Evolutionary conservation across 1,140 invertebrate genomes (phyloP).

Genomic region (Hylaeus volcanicus): DNA sequence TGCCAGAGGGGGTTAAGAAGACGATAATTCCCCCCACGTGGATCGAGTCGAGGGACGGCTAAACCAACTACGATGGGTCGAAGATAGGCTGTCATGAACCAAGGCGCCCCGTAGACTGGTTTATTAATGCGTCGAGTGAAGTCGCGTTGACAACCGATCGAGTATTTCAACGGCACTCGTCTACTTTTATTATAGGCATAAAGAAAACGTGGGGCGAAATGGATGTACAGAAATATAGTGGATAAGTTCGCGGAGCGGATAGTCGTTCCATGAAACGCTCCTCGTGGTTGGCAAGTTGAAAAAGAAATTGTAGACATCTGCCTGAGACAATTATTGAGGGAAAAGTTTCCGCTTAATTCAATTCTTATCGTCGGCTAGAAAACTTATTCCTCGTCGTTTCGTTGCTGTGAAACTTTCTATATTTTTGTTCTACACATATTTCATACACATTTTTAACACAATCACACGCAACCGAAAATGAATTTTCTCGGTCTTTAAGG

Average conservation of each 20-base stretch:
- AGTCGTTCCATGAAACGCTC: background rate
- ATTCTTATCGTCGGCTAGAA: no score
- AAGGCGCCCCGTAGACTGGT: conserved; percentile 4
- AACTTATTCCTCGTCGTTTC: no score
- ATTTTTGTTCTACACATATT: no score
- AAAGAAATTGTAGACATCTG: background rate
- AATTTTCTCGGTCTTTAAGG: no score
- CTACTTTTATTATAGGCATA: background rate
- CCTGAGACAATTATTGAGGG: background rate
- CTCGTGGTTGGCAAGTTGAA: no score
- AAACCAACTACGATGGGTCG: conserved; percentile 9
- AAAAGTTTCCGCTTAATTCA: no score
- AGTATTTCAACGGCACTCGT: conserved; percentile 17
- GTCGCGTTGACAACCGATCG: conserved; percentile 45
- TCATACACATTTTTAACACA: no score
- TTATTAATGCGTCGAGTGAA: conserved; percentile 39
- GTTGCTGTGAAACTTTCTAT: no score
- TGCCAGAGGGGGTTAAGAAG: conserved; percentile 40
- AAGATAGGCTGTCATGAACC: conserved; percentile 17
- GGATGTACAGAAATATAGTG: background rate
- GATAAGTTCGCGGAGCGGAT: background rate
- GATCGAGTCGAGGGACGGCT: conserved; percentile 18
- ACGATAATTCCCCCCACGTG: conserved; percentile 29
- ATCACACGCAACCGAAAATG: no score
- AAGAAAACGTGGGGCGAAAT: background rate